Conservation (phyloP, 2,113 vertebrate genomes). For the Microtus pennsylvanicus region DNA sequence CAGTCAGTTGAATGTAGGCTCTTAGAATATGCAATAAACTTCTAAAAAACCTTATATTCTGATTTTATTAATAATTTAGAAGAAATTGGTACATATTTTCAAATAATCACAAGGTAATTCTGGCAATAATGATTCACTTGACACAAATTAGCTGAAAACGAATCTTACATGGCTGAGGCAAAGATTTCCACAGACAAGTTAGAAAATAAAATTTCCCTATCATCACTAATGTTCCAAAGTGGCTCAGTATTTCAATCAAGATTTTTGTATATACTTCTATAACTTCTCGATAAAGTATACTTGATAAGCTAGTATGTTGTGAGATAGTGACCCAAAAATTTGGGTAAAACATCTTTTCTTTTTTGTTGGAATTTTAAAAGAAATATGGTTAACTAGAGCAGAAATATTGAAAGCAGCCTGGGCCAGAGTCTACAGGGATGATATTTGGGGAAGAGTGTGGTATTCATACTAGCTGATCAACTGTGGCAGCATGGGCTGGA, state of each 20-base stretch:
- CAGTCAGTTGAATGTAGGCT: slow-evolving; percentile 92
- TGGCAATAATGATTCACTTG: neutral
- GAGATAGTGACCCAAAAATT: neutral
- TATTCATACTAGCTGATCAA: too few species aligned
- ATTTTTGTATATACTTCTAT: neutral
- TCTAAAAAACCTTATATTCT: neutral
- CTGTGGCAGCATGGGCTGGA: too few species aligned
- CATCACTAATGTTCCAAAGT: neutral
- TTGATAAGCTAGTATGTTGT: neutral
- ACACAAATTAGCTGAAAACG: neutral
- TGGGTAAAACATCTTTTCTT: neutral
- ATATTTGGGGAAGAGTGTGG: too few species aligned
- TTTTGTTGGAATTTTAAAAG: too few species aligned
- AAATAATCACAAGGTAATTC: neutral
- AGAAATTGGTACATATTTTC: neutral
- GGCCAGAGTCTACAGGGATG: too few species aligned
- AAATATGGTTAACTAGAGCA: too few species aligned
- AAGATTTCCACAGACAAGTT: neutral
- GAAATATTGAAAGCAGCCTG: too few species aligned
- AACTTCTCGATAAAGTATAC: neutral
- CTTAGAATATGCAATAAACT: slow-evolving; percentile 96
- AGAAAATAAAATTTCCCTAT: neutral
- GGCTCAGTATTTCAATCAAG: neutral
- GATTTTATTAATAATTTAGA: neutral
- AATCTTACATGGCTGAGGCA: neutral